phyloP scores from a whole-genome alignment of 2,888 invertebrate species.

The Diloba caeruleocephala region DNA sequence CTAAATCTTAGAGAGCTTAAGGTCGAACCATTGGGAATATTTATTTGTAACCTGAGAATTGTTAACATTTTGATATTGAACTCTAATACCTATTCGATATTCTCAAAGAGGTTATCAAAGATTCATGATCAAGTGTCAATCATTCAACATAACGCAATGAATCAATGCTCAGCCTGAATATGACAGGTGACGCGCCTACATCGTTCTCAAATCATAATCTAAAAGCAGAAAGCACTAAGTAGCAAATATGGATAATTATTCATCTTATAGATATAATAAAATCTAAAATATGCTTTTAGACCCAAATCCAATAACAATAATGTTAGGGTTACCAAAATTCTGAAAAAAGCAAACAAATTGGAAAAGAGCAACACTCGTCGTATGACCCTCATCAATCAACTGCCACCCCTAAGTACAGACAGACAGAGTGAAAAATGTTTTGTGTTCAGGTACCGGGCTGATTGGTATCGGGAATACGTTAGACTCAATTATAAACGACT shows the following conservation, averaged over 20 bases:
- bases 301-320: conserved; percentile 37
- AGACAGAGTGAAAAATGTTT: conserved; percentile 39
- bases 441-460: conserved; percentile 35
- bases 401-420: conserved; percentile 37
- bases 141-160: conserved; percentile 18
- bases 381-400: conserved; percentile 52
- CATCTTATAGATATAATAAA: no score
- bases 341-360: conserved; percentile 41
- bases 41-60: background rate
- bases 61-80: conserved; percentile 16
- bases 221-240: background rate
- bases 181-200: background rate
- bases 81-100: conserved; percentile 19
- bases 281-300: conserved; percentile 25
- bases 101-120: conserved; percentile 3
- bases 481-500: conserved; percentile 31
- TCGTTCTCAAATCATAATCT: background rate
- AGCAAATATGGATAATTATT: background rate
- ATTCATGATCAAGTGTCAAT: conserved; percentile 30
- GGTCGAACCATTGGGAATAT: no score
- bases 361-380: conserved; percentile 34
- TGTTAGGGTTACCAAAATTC: conserved; percentile 21
- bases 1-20: no score
- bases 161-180: background rate
- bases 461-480: conserved; percentile 39